These are phyloP conservation scores for Oppia nitens DNA, from an alignment of 1,140 invertebrate species.

Conservation along the genomic window DNA sequence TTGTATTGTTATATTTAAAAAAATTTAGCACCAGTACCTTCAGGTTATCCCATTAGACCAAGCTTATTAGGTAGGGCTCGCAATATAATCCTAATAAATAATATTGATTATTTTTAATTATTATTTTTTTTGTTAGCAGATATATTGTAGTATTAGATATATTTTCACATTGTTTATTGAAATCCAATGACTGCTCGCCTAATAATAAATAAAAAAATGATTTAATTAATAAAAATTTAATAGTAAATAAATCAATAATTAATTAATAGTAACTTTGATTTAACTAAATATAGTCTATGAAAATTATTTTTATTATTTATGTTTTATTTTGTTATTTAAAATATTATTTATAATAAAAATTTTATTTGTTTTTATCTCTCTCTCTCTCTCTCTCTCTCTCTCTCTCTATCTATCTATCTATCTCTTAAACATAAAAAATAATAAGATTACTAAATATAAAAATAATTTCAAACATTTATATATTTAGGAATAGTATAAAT, in stretches of 20 bases:
- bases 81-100: constrained; percentile 31
- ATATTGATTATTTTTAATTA: not conserved
- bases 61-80: constrained; percentile 65
- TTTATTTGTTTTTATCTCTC: no score
- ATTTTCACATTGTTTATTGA: constrained; percentile 12
- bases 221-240: not conserved
- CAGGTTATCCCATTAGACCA: constrained; percentile 58
- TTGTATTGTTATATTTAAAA: no score
- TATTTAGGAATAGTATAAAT: no score
- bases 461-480: not conserved
- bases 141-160: constrained; percentile 5
- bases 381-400: no score
- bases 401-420: no score
- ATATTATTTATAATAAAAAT: no score
- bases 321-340: not conserved
- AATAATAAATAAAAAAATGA: no score
- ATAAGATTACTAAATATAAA: not conserved
- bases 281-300: not conserved
- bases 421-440: no score
- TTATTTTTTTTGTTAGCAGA: not conserved
- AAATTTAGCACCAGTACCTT: constrained; percentile 4
- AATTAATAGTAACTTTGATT: not conserved
- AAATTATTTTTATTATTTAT: not conserved
- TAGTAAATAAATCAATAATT: not conserved
- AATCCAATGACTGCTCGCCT: constrained; percentile 16